Evolutionary conservation across 2,113 vertebrate genomes (phyloP), one percentile per base, ranked within the genome.

Genomic region (Gambusia affinis): DNA sequence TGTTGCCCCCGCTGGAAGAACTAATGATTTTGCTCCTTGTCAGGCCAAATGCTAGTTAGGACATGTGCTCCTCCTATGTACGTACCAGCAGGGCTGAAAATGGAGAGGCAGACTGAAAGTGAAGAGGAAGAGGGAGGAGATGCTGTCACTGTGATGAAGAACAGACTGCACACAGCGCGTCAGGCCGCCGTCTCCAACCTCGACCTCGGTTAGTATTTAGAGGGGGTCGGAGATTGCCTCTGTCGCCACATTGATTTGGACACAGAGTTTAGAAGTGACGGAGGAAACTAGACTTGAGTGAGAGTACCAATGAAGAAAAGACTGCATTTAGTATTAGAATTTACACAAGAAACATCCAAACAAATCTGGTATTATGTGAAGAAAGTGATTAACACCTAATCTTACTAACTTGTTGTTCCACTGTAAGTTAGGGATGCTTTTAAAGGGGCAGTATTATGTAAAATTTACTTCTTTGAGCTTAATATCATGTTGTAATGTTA

Each of bases 11-110:
- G 87, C 90, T 89, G 80, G 73, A 78, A 37, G 66, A 89, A 93
- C 87, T 83, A 91, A 93, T 88, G 88, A 92, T 89, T 92, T 72
- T 81, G 76, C 82, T 88, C 71, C 82, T 85, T 90, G 88, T 91
- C 91, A 89, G 80, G 86, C 81, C 81, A 85, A 86, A 81, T 82
- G 67, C 54, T 69, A 66, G 81, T 83, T 51, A 61, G 75, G 83
- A 90, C 87, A 60, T 87, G 83, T 81, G 78, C 87, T 88, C 83
- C 85, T 88, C 85, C 86, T 80, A 28, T 89, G 69, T 70, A 74
- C 81, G 80, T 76, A 87, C 68, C 77, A 70, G 83, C 60, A 85
- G 78, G 85, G 77, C 66, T 70, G 79, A 39, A 73, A 69, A 73
- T 71, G 29, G 67, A 76, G 79, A 63, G 72, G n/a, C 19, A 28